phyloP scores from a whole-genome alignment of 2,888 invertebrate genomes.

The Cremastinae sp. region DNA sequence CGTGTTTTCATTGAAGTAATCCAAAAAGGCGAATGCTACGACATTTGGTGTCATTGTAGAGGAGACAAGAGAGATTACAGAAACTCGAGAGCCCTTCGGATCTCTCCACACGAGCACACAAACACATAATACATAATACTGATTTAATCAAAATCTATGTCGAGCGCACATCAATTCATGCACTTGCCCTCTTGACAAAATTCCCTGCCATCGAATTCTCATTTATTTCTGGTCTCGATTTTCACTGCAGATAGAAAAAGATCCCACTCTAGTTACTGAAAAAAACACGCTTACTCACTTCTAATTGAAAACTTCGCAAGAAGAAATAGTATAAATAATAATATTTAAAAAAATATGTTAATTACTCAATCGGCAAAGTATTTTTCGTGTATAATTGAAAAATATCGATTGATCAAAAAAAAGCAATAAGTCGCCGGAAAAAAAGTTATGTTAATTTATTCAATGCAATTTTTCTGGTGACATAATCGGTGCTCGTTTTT shows the following conservation, averaged over 20 bases:
- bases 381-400: too few relatives aligned
- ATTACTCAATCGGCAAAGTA: too few relatives aligned
- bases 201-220: neutral
- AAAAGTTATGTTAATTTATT: too few relatives aligned
- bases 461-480: too few relatives aligned
- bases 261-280: too few relatives aligned
- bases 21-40: constrained; percentile 62
- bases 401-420: too few relatives aligned
- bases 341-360: too few relatives aligned
- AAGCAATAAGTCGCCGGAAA: too few relatives aligned
- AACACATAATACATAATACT: constrained; percentile 72
- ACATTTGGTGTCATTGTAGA: constrained; percentile 79
- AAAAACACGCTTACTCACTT: too few relatives aligned
- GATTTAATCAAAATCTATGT: constrained; percentile 77
- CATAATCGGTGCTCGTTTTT: too few relatives aligned
- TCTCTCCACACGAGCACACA: constrained; percentile 59
- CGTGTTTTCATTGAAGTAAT: constrained; percentile 15
- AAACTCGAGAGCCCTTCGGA: constrained; percentile 54
- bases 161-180: constrained; percentile 34
- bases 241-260: neutral
- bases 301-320: too few relatives aligned
- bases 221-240: neutral
- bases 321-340: too few relatives aligned
- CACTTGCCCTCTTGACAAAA: constrained; percentile 37
- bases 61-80: constrained; percentile 46